Conservation (phyloP, 2,888 invertebrate genomes). For the Drosophila dives region DNA sequence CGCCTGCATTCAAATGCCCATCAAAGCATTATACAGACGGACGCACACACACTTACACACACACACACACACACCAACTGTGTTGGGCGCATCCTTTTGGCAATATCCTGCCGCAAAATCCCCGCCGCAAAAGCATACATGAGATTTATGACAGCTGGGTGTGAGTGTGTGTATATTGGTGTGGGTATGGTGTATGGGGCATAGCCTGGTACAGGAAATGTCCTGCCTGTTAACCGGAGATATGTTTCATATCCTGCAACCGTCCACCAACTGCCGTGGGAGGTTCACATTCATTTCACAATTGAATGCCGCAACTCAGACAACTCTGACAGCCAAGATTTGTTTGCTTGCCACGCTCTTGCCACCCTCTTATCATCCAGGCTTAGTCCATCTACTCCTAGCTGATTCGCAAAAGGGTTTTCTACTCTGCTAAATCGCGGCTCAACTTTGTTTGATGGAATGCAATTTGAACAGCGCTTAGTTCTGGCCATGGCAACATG, state of each 20-base stretch:
- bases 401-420: slow-evolving; percentile 52
- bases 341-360: slow-evolving; percentile 49
- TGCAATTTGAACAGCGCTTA: slow-evolving; percentile 40
- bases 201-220: slow-evolving; percentile 76
- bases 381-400: slow-evolving; percentile 14
- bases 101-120: slow-evolving; percentile 76
- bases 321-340: slow-evolving; percentile 72
- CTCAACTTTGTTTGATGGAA: slow-evolving; percentile 47
- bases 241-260: slow-evolving; percentile 83
- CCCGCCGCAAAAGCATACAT: slow-evolving; percentile 54
- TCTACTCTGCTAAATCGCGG: slow-evolving; percentile 30
- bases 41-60: neutral
- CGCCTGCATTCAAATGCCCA: slow-evolving; percentile 78
- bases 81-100: slow-evolving; percentile 72
- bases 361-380: neutral
- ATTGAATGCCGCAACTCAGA: slow-evolving; percentile 63
- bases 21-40: slow-evolving; percentile 67
- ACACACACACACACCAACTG: neutral
- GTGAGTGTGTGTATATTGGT: neutral
- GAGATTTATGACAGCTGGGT: slow-evolving; percentile 70
- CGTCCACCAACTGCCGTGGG: slow-evolving; percentile 38
- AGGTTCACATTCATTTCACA: slow-evolving; percentile 58
- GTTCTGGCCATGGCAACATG: slow-evolving; percentile 37
- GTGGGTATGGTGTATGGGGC: neutral
- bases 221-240: slow-evolving; percentile 85